Conservation (phyloP, 2,113 vertebrate species). For the Athene noctua region DNA sequence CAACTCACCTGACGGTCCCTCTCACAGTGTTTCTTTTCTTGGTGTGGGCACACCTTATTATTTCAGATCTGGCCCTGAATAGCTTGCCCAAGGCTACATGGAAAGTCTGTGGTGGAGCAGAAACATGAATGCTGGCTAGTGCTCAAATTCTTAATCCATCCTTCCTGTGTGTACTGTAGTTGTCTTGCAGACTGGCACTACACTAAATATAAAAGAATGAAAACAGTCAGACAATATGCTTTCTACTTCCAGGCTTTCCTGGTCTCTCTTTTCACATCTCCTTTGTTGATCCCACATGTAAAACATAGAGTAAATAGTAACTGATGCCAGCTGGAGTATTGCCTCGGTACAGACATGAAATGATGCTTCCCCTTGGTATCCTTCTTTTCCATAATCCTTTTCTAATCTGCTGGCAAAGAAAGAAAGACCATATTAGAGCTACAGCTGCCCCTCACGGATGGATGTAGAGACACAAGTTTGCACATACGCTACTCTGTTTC, state of each 20-base stretch:
- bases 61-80: not conserved
- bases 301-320: not conserved
- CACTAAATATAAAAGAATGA: not conserved
- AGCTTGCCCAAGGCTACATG: not conserved
- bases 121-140: not conserved
- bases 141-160: not conserved
- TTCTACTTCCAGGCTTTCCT: not conserved
- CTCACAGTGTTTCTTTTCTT: not conserved
- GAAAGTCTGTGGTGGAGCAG: not conserved
- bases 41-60: not conserved
- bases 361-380: not conserved
- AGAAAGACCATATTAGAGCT: not conserved
- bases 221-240: not conserved
- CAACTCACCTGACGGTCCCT: not conserved
- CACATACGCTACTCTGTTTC: not conserved
- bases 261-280: not conserved
- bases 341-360: not conserved
- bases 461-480: not conserved
- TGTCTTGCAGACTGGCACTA: not conserved
- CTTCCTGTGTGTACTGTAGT: not conserved
- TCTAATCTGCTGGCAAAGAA: conserved; percentile 26
- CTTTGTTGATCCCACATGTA: not conserved
- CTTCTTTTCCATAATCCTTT: conserved; percentile 9
- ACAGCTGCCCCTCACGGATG: not conserved
- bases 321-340: not conserved